Conservation (phyloP, 2,888 invertebrate genomes). For the Thymelicus sylvestris region DNA sequence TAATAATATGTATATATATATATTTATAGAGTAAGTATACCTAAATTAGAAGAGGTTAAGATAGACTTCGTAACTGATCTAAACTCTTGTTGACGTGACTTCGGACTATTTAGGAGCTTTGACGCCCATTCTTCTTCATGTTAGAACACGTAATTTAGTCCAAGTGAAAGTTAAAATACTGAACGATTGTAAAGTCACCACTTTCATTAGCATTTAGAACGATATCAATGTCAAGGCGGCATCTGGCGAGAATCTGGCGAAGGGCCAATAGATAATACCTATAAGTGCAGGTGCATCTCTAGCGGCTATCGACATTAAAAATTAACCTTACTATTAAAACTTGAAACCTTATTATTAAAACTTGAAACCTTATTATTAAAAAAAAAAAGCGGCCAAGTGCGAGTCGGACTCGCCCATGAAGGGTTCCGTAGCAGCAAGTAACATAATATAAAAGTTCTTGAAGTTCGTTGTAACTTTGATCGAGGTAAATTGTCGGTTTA, state of each 20-base stretch:
- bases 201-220: slow-evolving; percentile 26
- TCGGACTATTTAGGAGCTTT: background rate
- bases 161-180: slow-evolving; percentile 22
- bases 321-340: background rate
- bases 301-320: background rate
- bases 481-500: no score
- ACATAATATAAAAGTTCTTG: no score
- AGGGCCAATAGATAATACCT: slow-evolving; percentile 24
- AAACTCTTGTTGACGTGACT: background rate
- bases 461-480: no score
- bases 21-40: no score
- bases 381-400: no score
- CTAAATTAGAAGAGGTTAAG: no score
- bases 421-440: no score
- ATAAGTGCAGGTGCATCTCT: slow-evolving; percentile 2
- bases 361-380: no score
- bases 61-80: no score
- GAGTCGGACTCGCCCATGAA: no score
- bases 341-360: no score
- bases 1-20: no score
- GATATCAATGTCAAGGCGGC: slow-evolving; percentile 34
- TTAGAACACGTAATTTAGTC: slow-evolving; percentile 5
- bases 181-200: slow-evolving; percentile 8
- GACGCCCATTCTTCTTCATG: slow-evolving; percentile 15
- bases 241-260: slow-evolving; percentile 25